Evolutionary conservation across 2,888 invertebrate species (phyloP), one percentile per base, ranked within the genome.

Genomic region (Orthosia incerta): DNA sequence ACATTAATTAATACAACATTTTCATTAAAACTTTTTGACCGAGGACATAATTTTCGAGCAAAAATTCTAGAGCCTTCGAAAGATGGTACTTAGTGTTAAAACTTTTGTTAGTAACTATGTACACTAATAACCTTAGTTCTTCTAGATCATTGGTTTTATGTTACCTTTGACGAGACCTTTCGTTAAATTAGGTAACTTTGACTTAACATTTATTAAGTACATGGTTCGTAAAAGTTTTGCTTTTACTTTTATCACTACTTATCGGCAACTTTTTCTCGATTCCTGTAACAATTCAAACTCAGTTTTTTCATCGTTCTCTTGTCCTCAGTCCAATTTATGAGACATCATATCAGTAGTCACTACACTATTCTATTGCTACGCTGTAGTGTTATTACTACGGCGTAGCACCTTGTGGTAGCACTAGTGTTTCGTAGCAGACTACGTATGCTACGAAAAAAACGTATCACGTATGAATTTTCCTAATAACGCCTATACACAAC

Each of bases 1-100:
- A 61, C 20, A 53, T 20, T 26, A 48, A 65, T 79, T 71, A 53
- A 23, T 15, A 79, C 13, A 61, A 48, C 15, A 45, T 73, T 79
- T 73, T 61, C 61, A 48, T 53, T 73, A 51, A 62, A 77, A 77
- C 46, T 62, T 79, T 62, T 13, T 79, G 80, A 53, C 20, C 65
- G 57, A 48, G 20, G 13, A 50, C 39, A 12, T n/a, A 18, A 61
- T 73, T 61, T 72, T 65, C 4, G 15, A 46, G n/a, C 16, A 65
- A 56, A 65, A 62, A 12, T 16, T 60, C 50, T 15, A 12, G 16
- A 60, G 18, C 48, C 46, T 62, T 61, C n/a, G 4, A 57, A 48
- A 45, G 26, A 62, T 26, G n/a, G 46, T 55, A 48, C 59, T 79
- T 23, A 55, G 12, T 18, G 31, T 64, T 56, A 48, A 26, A 62